A percentile compares a stretch with the other conserved stretches of the same genome.
These are phyloP conservation scores for Carassius auratus DNA, from an alignment of 2,113 vertebrate genomes.

Conservation along the genomic window DNA sequence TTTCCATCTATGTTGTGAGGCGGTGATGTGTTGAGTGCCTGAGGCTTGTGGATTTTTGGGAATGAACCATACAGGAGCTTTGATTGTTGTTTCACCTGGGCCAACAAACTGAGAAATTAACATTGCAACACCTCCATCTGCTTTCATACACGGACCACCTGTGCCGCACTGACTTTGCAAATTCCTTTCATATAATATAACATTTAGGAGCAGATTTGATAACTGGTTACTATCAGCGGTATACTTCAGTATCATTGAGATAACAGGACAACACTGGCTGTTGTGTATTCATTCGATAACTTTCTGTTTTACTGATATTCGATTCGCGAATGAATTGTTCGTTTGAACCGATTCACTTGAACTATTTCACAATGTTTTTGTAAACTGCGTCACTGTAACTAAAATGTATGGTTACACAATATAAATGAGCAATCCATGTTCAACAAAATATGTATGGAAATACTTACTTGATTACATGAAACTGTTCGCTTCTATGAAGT, in stretches of 20 bases:
- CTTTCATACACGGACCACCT: background rate
- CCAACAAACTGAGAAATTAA: constrained; percentile 43
- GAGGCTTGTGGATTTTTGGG: background rate
- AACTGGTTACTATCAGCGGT: background rate
- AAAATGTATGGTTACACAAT: background rate
- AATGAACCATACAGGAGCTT: constrained; percentile 20
- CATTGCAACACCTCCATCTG: background rate
- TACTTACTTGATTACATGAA: background rate
- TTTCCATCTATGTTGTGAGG: constrained; percentile 1
- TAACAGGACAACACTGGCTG: background rate
- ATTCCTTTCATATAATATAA: background rate
- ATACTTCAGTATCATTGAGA: background rate
- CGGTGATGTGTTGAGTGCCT: background rate
- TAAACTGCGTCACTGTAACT: background rate
- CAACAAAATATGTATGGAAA: background rate
- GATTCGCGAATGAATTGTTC: background rate
- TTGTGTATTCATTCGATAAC: constrained; percentile 26
- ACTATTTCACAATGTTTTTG: background rate
- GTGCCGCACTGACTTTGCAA: background rate
- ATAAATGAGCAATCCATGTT: background rate
- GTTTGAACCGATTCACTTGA: background rate
- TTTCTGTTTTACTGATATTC: background rate
- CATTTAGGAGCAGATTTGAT: background rate
- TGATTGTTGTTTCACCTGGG: constrained; percentile 21
- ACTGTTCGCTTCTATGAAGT: background rate